Conservation (phyloP, 1,140 invertebrate genomes). For the Holotrichia oblita region DNA sequence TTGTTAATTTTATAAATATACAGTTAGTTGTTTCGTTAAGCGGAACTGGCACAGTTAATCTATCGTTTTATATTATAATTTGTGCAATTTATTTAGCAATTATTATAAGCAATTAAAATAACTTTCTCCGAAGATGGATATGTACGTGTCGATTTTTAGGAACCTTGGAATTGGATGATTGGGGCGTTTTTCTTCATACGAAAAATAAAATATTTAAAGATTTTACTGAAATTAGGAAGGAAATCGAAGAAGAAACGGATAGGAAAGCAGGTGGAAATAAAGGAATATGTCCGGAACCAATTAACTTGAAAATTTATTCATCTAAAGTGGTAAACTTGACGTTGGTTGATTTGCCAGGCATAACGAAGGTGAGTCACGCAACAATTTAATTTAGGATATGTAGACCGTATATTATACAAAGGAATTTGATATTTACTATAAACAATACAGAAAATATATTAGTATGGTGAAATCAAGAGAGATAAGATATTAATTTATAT, state of each 20-base stretch:
- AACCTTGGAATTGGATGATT: constrained; percentile 89
- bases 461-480: background rate
- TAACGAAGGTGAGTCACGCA: constrained; percentile 84
- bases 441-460: background rate
- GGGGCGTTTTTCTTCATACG: constrained; percentile 95
- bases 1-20: background rate
- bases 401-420: background rate
- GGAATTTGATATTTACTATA: background rate
- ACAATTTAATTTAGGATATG: background rate
- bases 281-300: constrained; percentile 95
- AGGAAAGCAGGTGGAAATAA: constrained; percentile 94
- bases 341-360: constrained; percentile 96
- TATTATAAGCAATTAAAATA: background rate
- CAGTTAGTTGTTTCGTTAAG: background rate
- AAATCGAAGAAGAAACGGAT: constrained; percentile 96
- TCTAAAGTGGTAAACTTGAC: constrained; percentile 94
- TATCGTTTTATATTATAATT: background rate
- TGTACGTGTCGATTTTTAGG: constrained; percentile 63
- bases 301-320: constrained; percentile 96
- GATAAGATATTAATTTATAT: background rate
- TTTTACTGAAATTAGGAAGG: constrained; percentile 90
- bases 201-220: constrained; percentile 91
- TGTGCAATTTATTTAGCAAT: constrained; percentile 24
- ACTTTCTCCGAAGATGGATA: background rate
- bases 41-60: background rate